Conservation (phyloP, 2,113 vertebrate species). For the Xiphorhynchus elegans region DNA sequence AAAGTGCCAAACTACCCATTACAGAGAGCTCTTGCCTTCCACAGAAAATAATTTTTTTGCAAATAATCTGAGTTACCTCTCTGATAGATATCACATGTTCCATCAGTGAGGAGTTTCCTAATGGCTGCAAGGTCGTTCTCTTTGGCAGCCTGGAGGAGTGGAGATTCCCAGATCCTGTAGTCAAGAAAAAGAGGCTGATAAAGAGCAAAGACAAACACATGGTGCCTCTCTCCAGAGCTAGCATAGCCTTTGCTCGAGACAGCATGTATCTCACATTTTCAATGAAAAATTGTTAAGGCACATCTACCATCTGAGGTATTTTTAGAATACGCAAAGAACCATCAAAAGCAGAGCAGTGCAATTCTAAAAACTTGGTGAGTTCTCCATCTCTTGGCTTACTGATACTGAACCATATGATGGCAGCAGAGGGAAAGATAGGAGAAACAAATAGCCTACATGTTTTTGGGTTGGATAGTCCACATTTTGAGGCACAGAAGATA, state of each 20-base stretch:
- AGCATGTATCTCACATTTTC: neutral
- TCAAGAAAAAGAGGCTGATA: neutral
- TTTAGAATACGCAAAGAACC: neutral
- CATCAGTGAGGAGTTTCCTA: conserved; percentile 83
- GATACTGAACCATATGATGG: neutral
- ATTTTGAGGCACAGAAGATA: neutral
- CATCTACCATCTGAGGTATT: neutral
- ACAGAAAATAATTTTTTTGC: neutral
- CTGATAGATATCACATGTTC: conserved; percentile 84
- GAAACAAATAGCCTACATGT: neutral
- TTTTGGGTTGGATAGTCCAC: neutral
- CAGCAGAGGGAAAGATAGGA: conserved; percentile 6
- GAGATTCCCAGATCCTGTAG: conserved; percentile 85
- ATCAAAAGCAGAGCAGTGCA: neutral
- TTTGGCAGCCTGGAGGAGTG: conserved; percentile 88
- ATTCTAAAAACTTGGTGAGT: neutral
- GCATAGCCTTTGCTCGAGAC: neutral
- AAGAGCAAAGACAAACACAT: neutral
- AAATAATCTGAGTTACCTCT: conserved; percentile 76
- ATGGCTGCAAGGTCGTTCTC: conserved; percentile 83
- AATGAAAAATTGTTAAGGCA: neutral
- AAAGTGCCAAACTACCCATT: neutral
- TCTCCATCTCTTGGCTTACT: neutral
- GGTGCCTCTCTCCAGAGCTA: neutral
- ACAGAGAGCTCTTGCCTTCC: neutral